These are phyloP conservation scores for Seira ritae DNA, from an alignment of 2,888 invertebrate species.

Conservation along the genomic window DNA sequence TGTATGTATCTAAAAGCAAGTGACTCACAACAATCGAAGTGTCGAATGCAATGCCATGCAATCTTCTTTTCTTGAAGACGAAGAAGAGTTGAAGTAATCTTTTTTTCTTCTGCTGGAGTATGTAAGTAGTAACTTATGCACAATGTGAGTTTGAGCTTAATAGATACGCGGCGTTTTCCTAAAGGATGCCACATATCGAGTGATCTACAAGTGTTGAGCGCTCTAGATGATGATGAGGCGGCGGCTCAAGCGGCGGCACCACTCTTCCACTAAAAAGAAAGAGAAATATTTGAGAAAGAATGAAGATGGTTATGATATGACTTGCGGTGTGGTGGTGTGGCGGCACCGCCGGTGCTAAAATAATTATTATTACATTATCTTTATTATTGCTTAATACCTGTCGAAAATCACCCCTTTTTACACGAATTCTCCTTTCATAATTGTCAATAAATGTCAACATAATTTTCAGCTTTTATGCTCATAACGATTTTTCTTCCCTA, in stretches of 20 bases:
- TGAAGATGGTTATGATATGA: slow-evolving; percentile 62
- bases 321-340: slow-evolving; percentile 44
- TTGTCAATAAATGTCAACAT: slow-evolving; percentile 60
- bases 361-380: slow-evolving; percentile 67
- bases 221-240: slow-evolving; percentile 37
- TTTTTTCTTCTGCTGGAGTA: too few relatives aligned
- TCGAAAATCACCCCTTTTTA: slow-evolving; percentile 53
- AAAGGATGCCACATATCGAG: slow-evolving; percentile 29
- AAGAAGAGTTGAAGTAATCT: too few relatives aligned
- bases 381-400: slow-evolving; percentile 66
- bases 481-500: slow-evolving; percentile 17
- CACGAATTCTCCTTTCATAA: slow-evolving; percentile 51
- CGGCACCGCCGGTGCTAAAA: slow-evolving; percentile 42
- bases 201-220: slow-evolving; percentile 39
- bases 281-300: slow-evolving; percentile 63
- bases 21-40: too few relatives aligned
- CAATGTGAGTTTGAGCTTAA: slow-evolving; percentile 12
- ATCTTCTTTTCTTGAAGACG: too few relatives aligned
- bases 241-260: slow-evolving; percentile 27
- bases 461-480: slow-evolving; percentile 31
- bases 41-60: too few relatives aligned
- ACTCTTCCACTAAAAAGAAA: slow-evolving; percentile 36
- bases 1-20: too few relatives aligned
- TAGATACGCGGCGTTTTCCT: slow-evolving; percentile 10
- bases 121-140: too few relatives aligned